Percentiles rank a stretch among this genome's conserved stretches.
Evolutionary conservation across 2,888 invertebrate genomes (phyloP).

Genomic region (Scotopteryx bipunctaria): DNA sequence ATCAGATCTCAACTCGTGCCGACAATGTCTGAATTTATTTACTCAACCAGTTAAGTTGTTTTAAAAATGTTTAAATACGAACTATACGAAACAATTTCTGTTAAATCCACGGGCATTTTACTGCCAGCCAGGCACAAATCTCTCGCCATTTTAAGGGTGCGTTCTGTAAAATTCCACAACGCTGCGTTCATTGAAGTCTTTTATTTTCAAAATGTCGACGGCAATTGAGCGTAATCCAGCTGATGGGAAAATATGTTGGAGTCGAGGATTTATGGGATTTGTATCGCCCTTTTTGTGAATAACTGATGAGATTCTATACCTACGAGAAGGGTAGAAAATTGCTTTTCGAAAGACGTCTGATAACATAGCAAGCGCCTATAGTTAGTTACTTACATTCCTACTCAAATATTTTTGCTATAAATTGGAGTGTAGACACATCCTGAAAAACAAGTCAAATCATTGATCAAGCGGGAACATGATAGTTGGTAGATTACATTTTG

Average conservation of each 20-base stretch:
- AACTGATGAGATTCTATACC: conserved; percentile 1
- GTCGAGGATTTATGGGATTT: conserved; percentile 3
- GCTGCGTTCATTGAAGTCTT: not conserved
- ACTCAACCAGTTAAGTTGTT: no score
- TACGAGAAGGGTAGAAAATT: not conserved
- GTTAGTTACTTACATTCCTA: no score
- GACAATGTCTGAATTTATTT: no score
- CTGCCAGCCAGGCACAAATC: not conserved
- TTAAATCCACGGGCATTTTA: not conserved
- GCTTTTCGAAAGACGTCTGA: not conserved
- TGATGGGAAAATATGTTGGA: conserved; percentile 1
- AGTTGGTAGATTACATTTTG: no score
- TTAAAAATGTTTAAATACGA: no score
- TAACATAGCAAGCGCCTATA: not conserved
- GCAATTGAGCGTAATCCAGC: conserved; percentile 9
- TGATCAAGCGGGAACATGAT: no score
- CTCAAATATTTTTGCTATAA: no score
- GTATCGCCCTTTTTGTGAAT: conserved; percentile 2
- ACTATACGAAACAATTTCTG: not conserved
- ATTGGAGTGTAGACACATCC: no score
- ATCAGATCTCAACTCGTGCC: no score
- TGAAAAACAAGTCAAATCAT: no score
- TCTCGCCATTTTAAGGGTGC: not conserved
- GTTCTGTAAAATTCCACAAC: not conserved
- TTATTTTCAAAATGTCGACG: conserved; percentile 5